Evolutionary conservation across 2,797 vertebrate genomes (phyloP).

Genomic region (Tolypeutes matacus): DNA sequence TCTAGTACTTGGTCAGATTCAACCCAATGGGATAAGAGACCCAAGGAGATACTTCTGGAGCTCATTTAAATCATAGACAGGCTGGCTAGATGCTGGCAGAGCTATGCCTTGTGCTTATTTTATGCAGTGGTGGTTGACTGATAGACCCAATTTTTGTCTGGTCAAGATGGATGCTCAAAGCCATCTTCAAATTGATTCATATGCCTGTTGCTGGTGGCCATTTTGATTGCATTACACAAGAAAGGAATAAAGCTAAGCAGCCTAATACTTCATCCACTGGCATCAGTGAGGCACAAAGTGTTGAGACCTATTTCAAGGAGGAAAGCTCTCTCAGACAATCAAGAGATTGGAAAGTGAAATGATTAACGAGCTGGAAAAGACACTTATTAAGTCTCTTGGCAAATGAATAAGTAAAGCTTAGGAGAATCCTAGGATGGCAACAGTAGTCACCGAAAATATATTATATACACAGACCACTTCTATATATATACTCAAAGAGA

Average conservation of each 20-base stretch:
- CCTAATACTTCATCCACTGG: neutral
- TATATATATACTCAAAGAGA: too few relatives aligned
- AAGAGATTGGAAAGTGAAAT: neutral
- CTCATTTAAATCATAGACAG: neutral
- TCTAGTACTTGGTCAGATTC: neutral
- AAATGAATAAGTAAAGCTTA: neutral
- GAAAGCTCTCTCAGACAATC: neutral
- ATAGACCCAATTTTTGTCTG: neutral
- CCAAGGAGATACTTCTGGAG: neutral
- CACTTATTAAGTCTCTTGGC: neutral
- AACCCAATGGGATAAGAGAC: neutral
- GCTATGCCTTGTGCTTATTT: neutral
- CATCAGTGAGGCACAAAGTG: neutral
- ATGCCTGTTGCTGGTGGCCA: neutral
- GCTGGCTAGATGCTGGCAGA: neutral
- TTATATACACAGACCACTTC: too few relatives aligned
- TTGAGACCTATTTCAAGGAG: neutral
- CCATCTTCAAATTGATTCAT: neutral
- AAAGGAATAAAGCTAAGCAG: neutral
- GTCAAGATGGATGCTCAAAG: neutral
- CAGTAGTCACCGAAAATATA: neutral
- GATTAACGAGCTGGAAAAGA: conserved; percentile 26
- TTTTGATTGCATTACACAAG: neutral
- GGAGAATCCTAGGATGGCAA: neutral
- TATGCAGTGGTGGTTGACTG: neutral